Percentiles rank a stretch among this genome's conserved stretches.
phyloP scores from a whole-genome alignment of 2,888 invertebrate species.

The Oscheius sp. region DNA sequence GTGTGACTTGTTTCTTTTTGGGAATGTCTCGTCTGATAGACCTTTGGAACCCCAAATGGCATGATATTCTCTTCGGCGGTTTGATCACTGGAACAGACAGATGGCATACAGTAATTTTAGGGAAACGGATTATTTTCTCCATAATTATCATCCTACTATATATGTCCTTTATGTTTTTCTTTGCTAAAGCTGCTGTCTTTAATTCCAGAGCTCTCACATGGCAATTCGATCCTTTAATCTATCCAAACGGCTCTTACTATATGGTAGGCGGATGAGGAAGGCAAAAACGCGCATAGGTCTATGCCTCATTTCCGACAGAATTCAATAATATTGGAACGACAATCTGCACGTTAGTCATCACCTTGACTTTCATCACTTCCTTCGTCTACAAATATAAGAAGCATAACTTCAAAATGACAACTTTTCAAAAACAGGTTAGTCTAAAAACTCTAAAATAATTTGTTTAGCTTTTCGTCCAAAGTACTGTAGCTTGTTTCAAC shows the following conservation, averaged over 20 bases:
- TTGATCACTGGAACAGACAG: not conserved
- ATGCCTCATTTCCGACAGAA: not conserved
- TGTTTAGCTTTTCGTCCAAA: slow-evolving; percentile 15
- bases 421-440: slow-evolving; percentile 10
- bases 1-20: slow-evolving; percentile 3
- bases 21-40: slow-evolving; percentile 22
- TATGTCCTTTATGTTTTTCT: slow-evolving; percentile 1
- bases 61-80: slow-evolving; percentile 22
- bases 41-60: slow-evolving; percentile 14
- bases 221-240: slow-evolving; percentile 21
- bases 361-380: slow-evolving; percentile 5
- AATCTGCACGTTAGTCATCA: not conserved
- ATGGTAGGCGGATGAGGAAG: not conserved
- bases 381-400: slow-evolving; percentile 17
- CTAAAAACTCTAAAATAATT: too few relatives aligned
- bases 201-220: slow-evolving; percentile 16
- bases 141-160: not conserved
- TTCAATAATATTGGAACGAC: slow-evolving; percentile 10
- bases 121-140: not conserved
- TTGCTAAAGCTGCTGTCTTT: slow-evolving; percentile 17
- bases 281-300: not conserved
- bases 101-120: not conserved
- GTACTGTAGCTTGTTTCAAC: slow-evolving; percentile 11
- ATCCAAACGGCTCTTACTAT: slow-evolving; percentile 3
- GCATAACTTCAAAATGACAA: not conserved